phyloP scores from a whole-genome alignment of 2,113 vertebrate genomes.

The Ceyx cyanopectus region DNA sequence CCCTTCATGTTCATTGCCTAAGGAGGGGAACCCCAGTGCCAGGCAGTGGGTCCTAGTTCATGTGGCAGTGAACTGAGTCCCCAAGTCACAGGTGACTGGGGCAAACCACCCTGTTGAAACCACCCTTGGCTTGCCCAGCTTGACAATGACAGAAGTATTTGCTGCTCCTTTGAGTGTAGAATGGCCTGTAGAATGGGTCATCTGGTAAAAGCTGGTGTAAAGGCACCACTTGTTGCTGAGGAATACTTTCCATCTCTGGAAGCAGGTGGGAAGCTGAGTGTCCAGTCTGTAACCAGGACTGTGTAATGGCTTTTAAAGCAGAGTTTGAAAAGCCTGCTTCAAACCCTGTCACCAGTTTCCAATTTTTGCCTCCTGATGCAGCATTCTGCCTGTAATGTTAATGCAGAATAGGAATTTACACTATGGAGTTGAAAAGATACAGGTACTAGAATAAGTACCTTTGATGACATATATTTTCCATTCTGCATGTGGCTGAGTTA shows the following conservation, averaged over 20 bases:
- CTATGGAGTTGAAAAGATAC: not conserved
- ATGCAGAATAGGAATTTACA: not conserved
- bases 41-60: not conserved
- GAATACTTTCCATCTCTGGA: not conserved
- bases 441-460: not conserved
- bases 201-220: not conserved
- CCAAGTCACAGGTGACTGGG: accelerated
- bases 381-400: not conserved
- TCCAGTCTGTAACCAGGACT: not conserved
- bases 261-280: not conserved
- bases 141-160: not conserved
- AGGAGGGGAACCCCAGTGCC: not conserved
- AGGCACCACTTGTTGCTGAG: not conserved
- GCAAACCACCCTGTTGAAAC: not conserved
- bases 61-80: not conserved
- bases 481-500: not conserved
- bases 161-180: not conserved
- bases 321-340: not conserved
- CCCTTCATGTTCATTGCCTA: not conserved
- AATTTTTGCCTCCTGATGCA: not conserved
- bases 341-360: not conserved
- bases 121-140: not conserved
- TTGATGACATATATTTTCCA: not conserved
- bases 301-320: not conserved
- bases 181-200: not conserved